A percentile compares a stretch with the other conserved stretches of the same genome.
phyloP scores from a whole-genome alignment of 1,140 invertebrate genomes.

The Drosophila sproati region DNA sequence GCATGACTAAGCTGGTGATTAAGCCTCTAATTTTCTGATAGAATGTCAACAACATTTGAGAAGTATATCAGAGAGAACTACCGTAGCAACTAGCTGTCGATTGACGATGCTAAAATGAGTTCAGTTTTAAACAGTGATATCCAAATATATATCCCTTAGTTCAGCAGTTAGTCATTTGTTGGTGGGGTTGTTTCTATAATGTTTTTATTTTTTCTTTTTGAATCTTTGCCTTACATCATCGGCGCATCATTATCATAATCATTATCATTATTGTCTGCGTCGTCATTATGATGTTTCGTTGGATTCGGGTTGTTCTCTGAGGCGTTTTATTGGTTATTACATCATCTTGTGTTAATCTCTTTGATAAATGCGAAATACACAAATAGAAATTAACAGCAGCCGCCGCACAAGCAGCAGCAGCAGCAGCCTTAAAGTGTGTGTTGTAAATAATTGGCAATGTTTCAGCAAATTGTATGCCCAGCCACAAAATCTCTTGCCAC shows the following conservation, averaged over 20 bases:
- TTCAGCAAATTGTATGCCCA: conserved; percentile 59
- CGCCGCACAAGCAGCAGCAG: not conserved
- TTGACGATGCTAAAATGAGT: too few relatives aligned
- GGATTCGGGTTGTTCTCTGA: not conserved
- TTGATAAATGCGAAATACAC: conserved; percentile 49
- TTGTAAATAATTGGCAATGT: conserved; percentile 71
- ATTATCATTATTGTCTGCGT: conserved; percentile 4
- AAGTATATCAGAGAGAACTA: too few relatives aligned
- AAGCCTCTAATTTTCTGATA: too few relatives aligned
- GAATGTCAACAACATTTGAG: too few relatives aligned
- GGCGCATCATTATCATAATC: not conserved
- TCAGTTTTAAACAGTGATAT: too few relatives aligned
- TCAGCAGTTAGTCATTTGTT: too few relatives aligned
- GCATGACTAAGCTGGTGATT: too few relatives aligned
- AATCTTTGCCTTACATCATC: conserved; percentile 13
- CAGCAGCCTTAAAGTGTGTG: conserved; percentile 42
- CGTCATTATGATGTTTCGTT: not conserved
- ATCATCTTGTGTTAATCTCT: conserved; percentile 51
- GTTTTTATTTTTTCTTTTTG: too few relatives aligned
- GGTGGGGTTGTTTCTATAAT: too few relatives aligned
- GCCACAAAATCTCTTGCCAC: not conserved
- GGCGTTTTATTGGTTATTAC: conserved; percentile 58
- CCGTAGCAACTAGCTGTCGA: too few relatives aligned
- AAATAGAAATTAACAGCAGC: conserved; percentile 36
- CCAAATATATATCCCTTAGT: too few relatives aligned